A percentile compares a stretch with the other conserved stretches of the same genome.
These are phyloP conservation scores for Acridotheres tristis DNA, from an alignment of 2,797 vertebrate species.

Conservation along the genomic window DNA sequence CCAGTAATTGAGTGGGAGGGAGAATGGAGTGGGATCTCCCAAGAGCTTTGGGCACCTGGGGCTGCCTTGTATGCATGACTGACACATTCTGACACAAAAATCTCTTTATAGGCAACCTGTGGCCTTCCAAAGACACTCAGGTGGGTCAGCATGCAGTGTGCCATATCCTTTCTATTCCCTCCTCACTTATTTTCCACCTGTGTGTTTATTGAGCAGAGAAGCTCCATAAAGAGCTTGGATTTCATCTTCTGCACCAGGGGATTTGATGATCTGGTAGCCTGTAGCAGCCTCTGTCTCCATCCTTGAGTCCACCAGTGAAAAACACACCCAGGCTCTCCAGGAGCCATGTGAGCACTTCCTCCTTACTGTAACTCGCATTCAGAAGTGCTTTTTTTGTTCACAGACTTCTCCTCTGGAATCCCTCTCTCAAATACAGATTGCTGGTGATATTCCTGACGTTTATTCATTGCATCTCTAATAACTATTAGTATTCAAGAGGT, in stretches of 20 bases:
- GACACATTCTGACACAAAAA: not conserved
- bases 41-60: not conserved
- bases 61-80: not conserved
- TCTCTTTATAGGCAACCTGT: not conserved
- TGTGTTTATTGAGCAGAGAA: not conserved
- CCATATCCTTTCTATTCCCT: not conserved
- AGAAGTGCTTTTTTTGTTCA: not conserved
- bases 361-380: not conserved
- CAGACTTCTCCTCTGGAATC: conserved; percentile 7
- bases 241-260: not conserved
- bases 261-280: conserved; percentile 4
- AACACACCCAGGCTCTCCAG: conserved; percentile 18
- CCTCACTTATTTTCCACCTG: not conserved
- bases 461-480: conserved; percentile 58
- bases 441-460: not conserved
- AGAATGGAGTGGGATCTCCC: not conserved
- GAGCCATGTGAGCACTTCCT: not conserved
- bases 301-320: not conserved
- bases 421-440: not conserved
- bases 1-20: not conserved
- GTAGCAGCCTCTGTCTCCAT: not conserved
- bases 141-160: not conserved
- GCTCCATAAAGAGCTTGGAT: not conserved
- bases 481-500: conserved; percentile 55
- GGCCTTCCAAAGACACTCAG: not conserved